A percentile compares a stretch with the other conserved stretches of the same genome.
These are phyloP conservation scores for Steinernema carpocapsae DNA, from an alignment of 2,888 invertebrate species.

Conservation along the genomic window DNA sequence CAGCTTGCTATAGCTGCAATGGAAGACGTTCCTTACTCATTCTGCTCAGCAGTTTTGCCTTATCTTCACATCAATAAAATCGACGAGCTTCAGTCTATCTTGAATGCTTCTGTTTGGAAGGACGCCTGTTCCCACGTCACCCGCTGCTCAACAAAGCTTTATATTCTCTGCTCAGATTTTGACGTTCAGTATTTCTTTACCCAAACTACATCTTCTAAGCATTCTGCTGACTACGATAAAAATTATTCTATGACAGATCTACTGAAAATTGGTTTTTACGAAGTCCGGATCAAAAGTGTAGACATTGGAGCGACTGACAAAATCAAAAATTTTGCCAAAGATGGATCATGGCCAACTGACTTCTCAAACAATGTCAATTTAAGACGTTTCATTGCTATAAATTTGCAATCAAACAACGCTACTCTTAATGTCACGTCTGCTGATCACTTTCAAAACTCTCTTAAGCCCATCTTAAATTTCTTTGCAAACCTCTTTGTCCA, in stretches of 20 bases:
- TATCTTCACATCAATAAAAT: not conserved
- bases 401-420: not conserved
- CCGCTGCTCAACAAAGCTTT: not conserved
- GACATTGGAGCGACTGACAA: not conserved
- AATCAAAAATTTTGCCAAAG: not conserved
- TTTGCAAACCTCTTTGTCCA: not conserved
- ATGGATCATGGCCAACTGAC: not conserved
- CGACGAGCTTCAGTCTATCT: not conserved
- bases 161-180: not conserved
- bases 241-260: not conserved
- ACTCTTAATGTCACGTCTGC: not conserved
- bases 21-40: not conserved
- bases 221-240: not conserved
- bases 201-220: not conserved
- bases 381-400: not conserved
- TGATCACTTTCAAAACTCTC: not conserved
- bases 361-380: not conserved
- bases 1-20: not conserved
- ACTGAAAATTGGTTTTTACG: not conserved
- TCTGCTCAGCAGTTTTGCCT: not conserved
- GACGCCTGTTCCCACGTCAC: not conserved
- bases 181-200: not conserved
- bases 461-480: not conserved
- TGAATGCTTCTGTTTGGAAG: not conserved
- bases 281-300: not conserved